Evolutionary conservation across 2,888 invertebrate species (phyloP).

Genomic region (Chrysomela aeneicollis): DNA sequence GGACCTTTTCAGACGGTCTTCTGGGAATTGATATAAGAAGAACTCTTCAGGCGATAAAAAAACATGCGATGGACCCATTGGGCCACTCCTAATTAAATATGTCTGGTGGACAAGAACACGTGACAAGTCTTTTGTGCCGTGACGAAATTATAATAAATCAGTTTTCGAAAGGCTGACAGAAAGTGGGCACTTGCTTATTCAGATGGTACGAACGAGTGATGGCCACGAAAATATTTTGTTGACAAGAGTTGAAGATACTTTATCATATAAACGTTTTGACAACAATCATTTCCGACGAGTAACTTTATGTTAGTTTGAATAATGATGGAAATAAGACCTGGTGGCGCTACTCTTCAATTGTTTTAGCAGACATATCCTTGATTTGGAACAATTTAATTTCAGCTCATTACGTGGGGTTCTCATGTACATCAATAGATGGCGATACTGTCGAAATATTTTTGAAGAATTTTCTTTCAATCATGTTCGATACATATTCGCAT

Average conservation of each 20-base stretch:
- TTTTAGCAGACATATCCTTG: too few relatives aligned
- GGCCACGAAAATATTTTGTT: neutral
- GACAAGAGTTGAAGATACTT: neutral
- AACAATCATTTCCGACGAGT: too few relatives aligned
- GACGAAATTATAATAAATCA: constrained; percentile 30
- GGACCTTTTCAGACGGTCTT: constrained; percentile 1
- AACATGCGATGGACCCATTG: constrained; percentile 3
- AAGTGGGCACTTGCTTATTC: neutral
- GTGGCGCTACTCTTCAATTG: too few relatives aligned
- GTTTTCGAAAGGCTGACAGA: constrained; percentile 20
- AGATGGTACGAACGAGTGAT: neutral
- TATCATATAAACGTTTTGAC: too few relatives aligned
- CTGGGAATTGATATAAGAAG: neutral
- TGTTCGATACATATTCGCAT: too few relatives aligned
- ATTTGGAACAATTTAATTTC: too few relatives aligned
- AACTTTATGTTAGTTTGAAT: too few relatives aligned
- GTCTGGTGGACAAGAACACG: constrained; percentile 7
- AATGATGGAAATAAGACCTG: too few relatives aligned
- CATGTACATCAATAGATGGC: too few relatives aligned
- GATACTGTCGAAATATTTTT: too few relatives aligned
- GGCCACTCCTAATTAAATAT: neutral
- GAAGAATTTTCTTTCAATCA: too few relatives aligned
- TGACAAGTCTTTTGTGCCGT: constrained; percentile 24
- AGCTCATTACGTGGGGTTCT: too few relatives aligned
- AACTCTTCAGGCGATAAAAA: constrained; percentile 3